A percentile compares a stretch with the other conserved stretches of the same genome.
Conservation (phyloP, 2,113 vertebrate genomes). For the Syrmaticus mikado region DNA sequence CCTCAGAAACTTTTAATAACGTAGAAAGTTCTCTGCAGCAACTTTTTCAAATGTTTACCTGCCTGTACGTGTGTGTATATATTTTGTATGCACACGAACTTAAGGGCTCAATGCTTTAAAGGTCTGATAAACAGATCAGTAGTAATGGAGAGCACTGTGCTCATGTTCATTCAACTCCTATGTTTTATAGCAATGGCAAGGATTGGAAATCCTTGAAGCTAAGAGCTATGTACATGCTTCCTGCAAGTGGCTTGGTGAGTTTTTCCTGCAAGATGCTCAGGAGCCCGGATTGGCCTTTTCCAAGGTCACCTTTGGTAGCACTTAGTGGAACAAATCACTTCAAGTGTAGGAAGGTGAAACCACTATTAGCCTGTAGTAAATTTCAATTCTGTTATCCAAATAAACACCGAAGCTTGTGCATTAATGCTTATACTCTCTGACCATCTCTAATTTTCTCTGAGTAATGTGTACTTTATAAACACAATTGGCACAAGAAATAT, state of each 20-base stretch:
- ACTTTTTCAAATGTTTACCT: background rate
- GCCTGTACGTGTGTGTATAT: background rate
- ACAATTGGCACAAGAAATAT: background rate
- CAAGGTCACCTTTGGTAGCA: background rate
- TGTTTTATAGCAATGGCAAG: background rate
- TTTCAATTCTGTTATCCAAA: background rate
- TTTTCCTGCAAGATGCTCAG: background rate
- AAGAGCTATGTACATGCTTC: background rate
- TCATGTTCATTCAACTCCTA: background rate
- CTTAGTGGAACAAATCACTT: background rate
- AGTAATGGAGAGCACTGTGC: background rate
- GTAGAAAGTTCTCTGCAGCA: background rate
- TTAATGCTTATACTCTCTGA: background rate
- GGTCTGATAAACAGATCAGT: background rate
- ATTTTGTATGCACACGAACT: background rate
- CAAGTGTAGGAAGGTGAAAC: background rate
- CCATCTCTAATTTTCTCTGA: background rate
- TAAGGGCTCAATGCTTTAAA: background rate
- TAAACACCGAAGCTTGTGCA: fast-evolving
- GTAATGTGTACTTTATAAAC: background rate
- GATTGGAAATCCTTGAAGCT: background rate
- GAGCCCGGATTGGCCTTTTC: background rate
- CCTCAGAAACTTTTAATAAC: background rate
- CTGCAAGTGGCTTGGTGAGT: background rate
- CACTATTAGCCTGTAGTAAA: background rate